These are phyloP conservation scores for Eudorcas thomsonii DNA, from an alignment of 2,113 vertebrate genomes.

Conservation along the genomic window DNA sequence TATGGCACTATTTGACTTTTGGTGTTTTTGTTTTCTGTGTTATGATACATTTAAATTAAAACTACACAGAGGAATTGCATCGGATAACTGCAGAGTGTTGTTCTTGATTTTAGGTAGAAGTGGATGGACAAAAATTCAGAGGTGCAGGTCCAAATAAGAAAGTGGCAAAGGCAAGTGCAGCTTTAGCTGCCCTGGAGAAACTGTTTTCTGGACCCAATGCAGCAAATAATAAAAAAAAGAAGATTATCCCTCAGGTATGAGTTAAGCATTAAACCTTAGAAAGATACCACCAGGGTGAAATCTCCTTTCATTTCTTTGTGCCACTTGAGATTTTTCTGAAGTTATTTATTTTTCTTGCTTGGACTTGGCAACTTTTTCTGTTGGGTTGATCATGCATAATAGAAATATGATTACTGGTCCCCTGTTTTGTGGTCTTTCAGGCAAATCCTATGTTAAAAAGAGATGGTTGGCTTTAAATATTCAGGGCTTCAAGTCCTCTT, in stretches of 20 bases:
- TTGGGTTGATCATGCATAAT: neutral
- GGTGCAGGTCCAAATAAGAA: conserved; percentile 99
- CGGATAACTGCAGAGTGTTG: conserved; percentile 29
- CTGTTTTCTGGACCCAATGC: conserved; percentile 98
- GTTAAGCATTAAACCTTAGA: conserved; percentile 21
- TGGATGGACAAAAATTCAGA: conserved; percentile 98
- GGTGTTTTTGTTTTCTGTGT: neutral
- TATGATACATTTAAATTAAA: neutral
- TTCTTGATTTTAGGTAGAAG: conserved; percentile 91
- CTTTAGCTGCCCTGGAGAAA: conserved; percentile 95
- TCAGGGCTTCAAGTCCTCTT: neutral
- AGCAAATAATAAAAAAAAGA: conserved; percentile 97
- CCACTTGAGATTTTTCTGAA: neutral
- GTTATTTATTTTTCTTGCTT: neutral
- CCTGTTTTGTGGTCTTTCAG: neutral
- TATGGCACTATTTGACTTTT: neutral
- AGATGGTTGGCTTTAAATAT: neutral
- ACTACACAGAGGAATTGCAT: neutral
- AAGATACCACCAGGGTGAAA: conserved; percentile 8
- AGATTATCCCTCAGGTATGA: conserved; percentile 94
- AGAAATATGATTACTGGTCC: neutral
- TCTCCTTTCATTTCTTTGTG: neutral
- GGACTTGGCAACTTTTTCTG: neutral
- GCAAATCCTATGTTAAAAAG: neutral
- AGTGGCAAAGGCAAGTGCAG: conserved; percentile 99